phyloP scores from a whole-genome alignment of 23 tunicate species.

The Diplosoma virens region DNA sequence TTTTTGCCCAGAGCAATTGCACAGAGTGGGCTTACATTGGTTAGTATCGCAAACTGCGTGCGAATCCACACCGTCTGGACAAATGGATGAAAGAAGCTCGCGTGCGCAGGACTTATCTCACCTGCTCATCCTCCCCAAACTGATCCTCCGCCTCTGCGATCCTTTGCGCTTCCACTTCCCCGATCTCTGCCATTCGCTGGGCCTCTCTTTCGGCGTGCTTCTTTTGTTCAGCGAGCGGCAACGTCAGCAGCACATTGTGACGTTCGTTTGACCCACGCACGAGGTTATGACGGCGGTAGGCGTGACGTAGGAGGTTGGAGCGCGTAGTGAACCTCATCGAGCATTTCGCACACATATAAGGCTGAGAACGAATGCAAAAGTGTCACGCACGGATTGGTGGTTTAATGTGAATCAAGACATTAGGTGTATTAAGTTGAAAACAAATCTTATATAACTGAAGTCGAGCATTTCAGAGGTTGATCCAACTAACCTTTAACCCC shows the following conservation, averaged over 20 bases:
- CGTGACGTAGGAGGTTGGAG: constrained; percentile 88
- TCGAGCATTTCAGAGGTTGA: too few species aligned
- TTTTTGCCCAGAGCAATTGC: too few species aligned
- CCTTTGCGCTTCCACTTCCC: not conserved
- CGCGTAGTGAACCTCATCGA: constrained; percentile 89
- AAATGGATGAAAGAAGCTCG: too few species aligned
- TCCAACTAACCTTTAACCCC: constrained; percentile 65
- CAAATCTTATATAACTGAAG: too few species aligned
- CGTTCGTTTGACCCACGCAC: constrained; percentile 45
- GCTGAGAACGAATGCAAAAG: constrained; percentile 28
- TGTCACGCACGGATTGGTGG: too few species aligned
- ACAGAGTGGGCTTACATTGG: too few species aligned
- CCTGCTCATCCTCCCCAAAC: not conserved
- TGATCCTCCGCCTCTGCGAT: not conserved
- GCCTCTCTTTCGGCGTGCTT: constrained; percentile 46
- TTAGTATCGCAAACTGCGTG: too few species aligned
- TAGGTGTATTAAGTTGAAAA: too few species aligned
- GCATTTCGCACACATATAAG: constrained; percentile 77
- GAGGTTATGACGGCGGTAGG: constrained; percentile 81
- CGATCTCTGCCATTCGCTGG: constrained; percentile 3
- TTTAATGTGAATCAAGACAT: too few species aligned
- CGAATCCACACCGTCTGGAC: too few species aligned
- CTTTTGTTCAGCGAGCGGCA: constrained; percentile 41
- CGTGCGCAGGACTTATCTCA: not conserved
- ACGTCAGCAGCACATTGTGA: constrained; percentile 32